Evolutionary conservation across 2,888 invertebrate genomes (phyloP).

Genomic region (Lamellibrachia satsuma): DNA sequence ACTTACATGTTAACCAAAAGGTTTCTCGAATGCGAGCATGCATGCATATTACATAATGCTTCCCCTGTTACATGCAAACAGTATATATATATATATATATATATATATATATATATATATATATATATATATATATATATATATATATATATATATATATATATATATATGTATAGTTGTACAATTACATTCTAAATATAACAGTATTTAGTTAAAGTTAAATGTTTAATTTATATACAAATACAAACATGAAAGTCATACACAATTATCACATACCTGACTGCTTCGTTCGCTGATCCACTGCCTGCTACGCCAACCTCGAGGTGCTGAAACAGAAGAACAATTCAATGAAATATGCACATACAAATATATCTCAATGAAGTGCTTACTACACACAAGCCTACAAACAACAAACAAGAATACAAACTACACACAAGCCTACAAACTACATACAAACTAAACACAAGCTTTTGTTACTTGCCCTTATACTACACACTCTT

Average conservation of each 20-base stretch:
- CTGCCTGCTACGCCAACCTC: slow-evolving; percentile 46
- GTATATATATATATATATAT: too few relatives aligned
- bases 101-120: too few relatives aligned
- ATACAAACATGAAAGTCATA: not conserved
- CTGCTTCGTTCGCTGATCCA: slow-evolving; percentile 58
- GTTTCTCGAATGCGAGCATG: not conserved
- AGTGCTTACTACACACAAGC: not conserved
- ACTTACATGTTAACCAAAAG: not conserved
- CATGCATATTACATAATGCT: not conserved
- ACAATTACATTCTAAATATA: too few relatives aligned
- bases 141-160: too few relatives aligned
- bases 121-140: too few relatives aligned
- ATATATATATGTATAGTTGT: too few relatives aligned
- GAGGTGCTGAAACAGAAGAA: slow-evolving; percentile 49
- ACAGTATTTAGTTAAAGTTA: too few relatives aligned
- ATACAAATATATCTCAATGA: not conserved
- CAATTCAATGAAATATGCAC: not conserved
- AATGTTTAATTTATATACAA: not conserved
- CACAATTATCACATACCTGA: slow-evolving; percentile 47
- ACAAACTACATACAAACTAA: too few relatives aligned
- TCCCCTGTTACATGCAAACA: too few relatives aligned
- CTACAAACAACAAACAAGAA: not conserved
- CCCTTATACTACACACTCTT: too few relatives aligned
- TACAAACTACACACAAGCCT: too few relatives aligned
- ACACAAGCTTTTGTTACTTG: too few relatives aligned